These are phyloP conservation scores for Podargus strigoides DNA, from an alignment of 2,797 vertebrate species.

Conservation along the genomic window DNA sequence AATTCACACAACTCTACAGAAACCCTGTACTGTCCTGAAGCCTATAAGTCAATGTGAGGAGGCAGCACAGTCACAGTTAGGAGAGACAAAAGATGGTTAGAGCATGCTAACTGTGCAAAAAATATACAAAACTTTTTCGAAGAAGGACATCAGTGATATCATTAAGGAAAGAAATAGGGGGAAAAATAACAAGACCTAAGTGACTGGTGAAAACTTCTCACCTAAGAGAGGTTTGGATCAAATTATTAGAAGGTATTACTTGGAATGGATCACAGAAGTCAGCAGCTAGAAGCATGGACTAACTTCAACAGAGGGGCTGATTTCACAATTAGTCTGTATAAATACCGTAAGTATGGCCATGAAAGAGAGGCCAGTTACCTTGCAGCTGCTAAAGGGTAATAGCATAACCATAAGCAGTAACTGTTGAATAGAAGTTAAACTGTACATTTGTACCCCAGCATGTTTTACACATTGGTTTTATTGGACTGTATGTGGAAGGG, in stretches of 20 bases:
- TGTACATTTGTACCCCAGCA: neutral
- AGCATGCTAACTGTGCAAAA: neutral
- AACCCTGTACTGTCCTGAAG: neutral
- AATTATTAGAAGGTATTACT: neutral
- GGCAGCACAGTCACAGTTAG: neutral
- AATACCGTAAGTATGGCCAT: no score
- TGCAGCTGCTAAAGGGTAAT: neutral
- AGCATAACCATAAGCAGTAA: neutral
- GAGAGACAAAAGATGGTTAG: neutral
- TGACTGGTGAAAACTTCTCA: neutral
- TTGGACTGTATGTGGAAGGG: neutral
- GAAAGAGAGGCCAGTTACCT: neutral
- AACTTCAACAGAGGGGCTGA: neutral
- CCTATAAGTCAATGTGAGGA: neutral
- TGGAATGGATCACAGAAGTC: neutral
- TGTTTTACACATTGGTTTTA: neutral
- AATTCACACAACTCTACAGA: neutral
- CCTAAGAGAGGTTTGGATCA: neutral
- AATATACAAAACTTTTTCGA: neutral
- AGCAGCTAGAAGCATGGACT: neutral
- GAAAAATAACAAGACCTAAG: neutral
- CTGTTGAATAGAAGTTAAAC: neutral
- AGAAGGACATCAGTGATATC: neutral
- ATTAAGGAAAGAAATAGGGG: fast-evolving
- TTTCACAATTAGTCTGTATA: neutral